Percentiles rank a stretch among this genome's conserved stretches.
phyloP scores from a whole-genome alignment of 2,113 vertebrate species.

The Alethe castanea region DNA sequence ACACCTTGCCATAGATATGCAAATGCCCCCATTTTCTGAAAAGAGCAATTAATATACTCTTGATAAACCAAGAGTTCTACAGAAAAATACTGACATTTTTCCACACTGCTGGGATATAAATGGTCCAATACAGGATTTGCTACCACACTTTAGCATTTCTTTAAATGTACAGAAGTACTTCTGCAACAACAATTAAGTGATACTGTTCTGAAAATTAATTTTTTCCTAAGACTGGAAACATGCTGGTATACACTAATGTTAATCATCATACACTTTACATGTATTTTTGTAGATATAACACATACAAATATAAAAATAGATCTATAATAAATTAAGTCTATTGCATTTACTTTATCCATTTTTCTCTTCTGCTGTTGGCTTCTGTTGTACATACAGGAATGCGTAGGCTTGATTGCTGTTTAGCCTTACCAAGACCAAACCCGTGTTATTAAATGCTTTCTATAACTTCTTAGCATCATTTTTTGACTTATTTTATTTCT shows the following conservation, averaged over 20 bases:
- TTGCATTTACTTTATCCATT: neutral
- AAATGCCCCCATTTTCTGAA: slow-evolving; percentile 32
- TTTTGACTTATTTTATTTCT: neutral
- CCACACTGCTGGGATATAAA: neutral
- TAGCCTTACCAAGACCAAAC: neutral
- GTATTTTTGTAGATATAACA: neutral
- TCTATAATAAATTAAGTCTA: neutral
- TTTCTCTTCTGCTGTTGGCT: neutral
- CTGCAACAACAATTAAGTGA: neutral
- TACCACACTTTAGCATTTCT: neutral
- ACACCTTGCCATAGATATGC: slow-evolving; percentile 44
- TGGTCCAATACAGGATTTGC: neutral
- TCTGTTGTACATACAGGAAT: neutral
- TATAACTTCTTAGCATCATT: neutral
- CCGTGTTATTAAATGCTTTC: neutral
- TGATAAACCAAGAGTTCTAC: neutral
- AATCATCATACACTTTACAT: neutral
- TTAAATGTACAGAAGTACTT: neutral
- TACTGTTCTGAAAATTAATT: neutral
- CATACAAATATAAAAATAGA: neutral
- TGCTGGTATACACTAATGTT: neutral
- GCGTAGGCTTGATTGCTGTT: neutral
- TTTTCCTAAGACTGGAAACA: neutral
- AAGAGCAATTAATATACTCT: slow-evolving; percentile 14
- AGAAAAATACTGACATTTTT: slow-evolving; percentile 21